Percentiles rank a stretch among this genome's conserved stretches.
phyloP scores from a whole-genome alignment of 2,888 invertebrate species.

The Ormyrus pomaceus region DNA sequence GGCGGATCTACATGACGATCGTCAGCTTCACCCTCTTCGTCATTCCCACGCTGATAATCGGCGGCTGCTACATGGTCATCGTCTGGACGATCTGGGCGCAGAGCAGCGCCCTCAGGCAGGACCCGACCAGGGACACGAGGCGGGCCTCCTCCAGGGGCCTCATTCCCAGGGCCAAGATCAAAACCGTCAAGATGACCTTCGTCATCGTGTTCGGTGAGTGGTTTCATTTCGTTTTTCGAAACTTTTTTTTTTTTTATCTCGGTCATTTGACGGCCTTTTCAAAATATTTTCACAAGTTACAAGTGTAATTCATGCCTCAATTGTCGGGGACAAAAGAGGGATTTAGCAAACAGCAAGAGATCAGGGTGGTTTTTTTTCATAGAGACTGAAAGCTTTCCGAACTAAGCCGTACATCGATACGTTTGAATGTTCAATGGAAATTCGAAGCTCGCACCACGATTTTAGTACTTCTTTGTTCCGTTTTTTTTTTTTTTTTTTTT shows the following conservation, averaged over 20 bases:
- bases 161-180: conserved; percentile 96
- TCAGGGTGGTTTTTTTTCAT: neutral
- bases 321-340: too few species aligned
- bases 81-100: conserved; percentile 93
- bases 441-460: too few species aligned
- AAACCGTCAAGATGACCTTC: conserved; percentile 98
- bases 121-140: conserved; percentile 79
- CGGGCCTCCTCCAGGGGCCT: conserved; percentile 94
- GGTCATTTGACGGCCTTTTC: too few species aligned
- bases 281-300: too few species aligned
- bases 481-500: too few species aligned
- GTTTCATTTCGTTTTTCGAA: too few species aligned
- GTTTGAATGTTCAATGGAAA: too few species aligned
- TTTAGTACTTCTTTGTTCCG: too few species aligned
- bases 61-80: conserved; percentile 93
- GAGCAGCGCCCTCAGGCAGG: conserved; percentile 68
- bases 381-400: neutral
- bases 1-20: conserved; percentile 93
- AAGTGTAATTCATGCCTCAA: too few species aligned
- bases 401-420: neutral
- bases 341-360: too few species aligned
- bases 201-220: conserved; percentile 94
- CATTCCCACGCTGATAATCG: conserved; percentile 90
- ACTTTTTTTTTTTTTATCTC: too few species aligned
- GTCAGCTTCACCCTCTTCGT: conserved; percentile 90